Percentiles rank a stretch among this genome's conserved stretches.
Conservation (phyloP, 2,797 vertebrate species). For the Pangasius krempfi region DNA sequence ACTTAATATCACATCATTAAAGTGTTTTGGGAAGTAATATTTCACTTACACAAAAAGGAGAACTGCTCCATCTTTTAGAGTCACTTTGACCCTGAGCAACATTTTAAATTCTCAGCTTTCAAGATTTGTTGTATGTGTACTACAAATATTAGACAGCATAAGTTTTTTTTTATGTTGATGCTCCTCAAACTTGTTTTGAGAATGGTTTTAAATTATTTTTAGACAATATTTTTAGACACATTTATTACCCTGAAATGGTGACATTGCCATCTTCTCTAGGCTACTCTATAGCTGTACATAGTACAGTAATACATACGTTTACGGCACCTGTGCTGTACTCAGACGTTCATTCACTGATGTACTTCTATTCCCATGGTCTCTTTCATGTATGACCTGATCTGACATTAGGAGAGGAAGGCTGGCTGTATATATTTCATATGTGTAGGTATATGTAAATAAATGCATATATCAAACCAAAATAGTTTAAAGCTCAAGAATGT, state of each 20-base stretch:
- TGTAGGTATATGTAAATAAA: neutral
- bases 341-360: neutral
- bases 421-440: neutral
- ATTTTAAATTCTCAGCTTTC: constrained; percentile 5
- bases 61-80: neutral
- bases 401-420: neutral
- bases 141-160: neutral
- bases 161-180: neutral
- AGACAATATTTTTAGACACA: neutral
- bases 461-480: neutral
- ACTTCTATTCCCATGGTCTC: neutral
- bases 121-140: neutral
- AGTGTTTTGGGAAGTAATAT: neutral
- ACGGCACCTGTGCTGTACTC: neutral
- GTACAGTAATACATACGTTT: neutral
- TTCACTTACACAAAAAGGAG: neutral
- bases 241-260: neutral
- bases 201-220: neutral
- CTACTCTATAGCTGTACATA: neutral
- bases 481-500: neutral
- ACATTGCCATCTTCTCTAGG: no score
- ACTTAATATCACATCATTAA: neutral
- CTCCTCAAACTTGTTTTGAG: neutral
- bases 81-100: neutral
- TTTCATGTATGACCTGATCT: neutral